These are phyloP conservation scores for Dasyurus viverrinus DNA, from an alignment of 2,113 vertebrate species.

Conservation along the genomic window DNA sequence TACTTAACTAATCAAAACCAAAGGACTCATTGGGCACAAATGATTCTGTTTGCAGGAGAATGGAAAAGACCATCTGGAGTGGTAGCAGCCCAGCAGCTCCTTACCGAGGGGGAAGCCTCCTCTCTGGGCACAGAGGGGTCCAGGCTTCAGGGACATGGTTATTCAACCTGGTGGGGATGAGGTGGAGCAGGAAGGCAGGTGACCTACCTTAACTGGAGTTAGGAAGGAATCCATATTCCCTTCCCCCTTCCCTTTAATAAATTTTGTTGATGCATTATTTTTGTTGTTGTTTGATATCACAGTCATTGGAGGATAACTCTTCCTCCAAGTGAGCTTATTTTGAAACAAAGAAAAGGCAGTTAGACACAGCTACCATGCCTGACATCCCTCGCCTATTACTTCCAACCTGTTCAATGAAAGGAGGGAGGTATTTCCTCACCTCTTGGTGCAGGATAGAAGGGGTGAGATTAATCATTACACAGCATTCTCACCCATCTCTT, in stretches of 20 bases:
- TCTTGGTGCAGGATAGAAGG: background rate
- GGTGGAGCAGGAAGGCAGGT: background rate
- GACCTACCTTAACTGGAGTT: fast-evolving
- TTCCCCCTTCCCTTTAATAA: background rate
- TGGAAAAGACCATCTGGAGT: background rate
- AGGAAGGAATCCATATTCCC: background rate
- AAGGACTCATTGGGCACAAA: background rate
- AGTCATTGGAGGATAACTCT: background rate
- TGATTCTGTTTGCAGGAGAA: conserved; percentile 16
- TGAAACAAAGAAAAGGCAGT: background rate
- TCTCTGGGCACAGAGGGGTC: background rate
- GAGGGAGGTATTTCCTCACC: background rate
- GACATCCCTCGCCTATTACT: background rate
- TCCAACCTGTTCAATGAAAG: background rate
- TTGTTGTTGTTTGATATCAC: background rate
- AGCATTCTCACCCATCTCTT: background rate
- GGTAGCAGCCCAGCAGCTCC: background rate
- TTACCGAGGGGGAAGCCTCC: background rate
- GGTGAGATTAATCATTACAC: background rate
- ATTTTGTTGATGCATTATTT: background rate
- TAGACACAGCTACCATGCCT: background rate
- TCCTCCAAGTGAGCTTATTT: background rate
- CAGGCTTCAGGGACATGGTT: background rate
- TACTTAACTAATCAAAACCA: background rate
- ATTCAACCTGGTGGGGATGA: background rate